Percentiles rank a stretch among this genome's conserved stretches.
Conservation (phyloP, 2,113 vertebrate genomes). For the Cariama cristata region DNA sequence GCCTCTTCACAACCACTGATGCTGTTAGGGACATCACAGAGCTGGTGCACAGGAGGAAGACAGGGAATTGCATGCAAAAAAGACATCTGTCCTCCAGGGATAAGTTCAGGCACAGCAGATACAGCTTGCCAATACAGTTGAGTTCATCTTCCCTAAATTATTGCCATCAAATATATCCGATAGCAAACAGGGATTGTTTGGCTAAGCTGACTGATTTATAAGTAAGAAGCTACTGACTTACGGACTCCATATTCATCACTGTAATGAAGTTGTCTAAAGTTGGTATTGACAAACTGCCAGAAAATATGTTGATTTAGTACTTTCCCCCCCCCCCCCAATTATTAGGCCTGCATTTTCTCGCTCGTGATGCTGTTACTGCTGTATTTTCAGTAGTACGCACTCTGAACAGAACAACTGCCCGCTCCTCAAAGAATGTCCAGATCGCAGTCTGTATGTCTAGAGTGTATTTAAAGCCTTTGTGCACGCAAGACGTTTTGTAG, state of each 20-base stretch:
- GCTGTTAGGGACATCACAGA: not conserved
- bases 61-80: not conserved
- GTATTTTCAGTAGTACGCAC: not conserved
- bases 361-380: not conserved
- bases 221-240: not conserved
- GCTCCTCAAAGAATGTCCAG: not conserved
- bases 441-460: not conserved
- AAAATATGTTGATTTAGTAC: not conserved
- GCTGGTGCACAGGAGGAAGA: not conserved
- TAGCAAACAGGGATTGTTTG: not conserved
- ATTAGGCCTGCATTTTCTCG: constrained; percentile 4
- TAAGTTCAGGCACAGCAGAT: not conserved
- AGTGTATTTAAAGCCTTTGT: not conserved
- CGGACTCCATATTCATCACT: not conserved
- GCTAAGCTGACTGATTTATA: not conserved
- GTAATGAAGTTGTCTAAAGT: constrained; percentile 31
- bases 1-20: not conserved
- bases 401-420: not conserved
- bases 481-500: not conserved
- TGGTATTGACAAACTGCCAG: constrained; percentile 20
- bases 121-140: not conserved
- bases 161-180: not conserved
- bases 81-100: not conserved
- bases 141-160: not conserved
- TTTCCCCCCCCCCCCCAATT: not conserved